Base-by-base conservation (phyloP, 2,797 vertebrate genomes). In the Girardinus metallicus region DNA sequence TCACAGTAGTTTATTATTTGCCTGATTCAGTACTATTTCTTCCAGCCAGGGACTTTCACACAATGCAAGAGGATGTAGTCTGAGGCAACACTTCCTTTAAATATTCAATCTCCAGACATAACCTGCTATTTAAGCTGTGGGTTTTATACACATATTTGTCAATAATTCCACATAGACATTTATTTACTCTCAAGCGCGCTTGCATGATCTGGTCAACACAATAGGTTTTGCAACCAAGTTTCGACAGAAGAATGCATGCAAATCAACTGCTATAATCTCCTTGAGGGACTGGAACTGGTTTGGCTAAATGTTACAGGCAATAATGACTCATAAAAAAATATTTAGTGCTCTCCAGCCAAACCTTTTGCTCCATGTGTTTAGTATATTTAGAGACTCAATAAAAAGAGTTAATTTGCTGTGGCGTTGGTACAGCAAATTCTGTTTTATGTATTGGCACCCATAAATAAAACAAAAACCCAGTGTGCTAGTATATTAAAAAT, bases 151-250 rank as follows among this genome's bases (percentile, higher is more conserved):
- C 47, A 31, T 13, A 18, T 34, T 23, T 70, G 10, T 18, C 39
- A 23, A 70, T 26, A 26, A 13, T 41, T 70, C 5, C 13, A 71
- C 36, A 0, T 23, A 21, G n/a, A 41, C 12, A 44, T 16, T 71
- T 70, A 1, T 43, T 15, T 5, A 29, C 12, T 71, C 18, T 44
- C 2, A 29, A 44, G 11, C 5, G 2, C 2, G 5, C 10, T 26
- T 70, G 6, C 13, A 12, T 70, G 5, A 70, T 70, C 39, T 41
- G 21, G 23, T 70, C 39, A 49, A 39, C 1, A 53, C 13, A 0
- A 9, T 9, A 0, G 4, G 26, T 11, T 43, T 0, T 29, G 4
- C 4, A 10, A 23, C 36, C 7, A 4, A 0, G 13, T 36, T 0
- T 16, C 18, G 39, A 0, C 2, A 0, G 2, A 34, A 44, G 0